phyloP scores from a whole-genome alignment of 35 echinoderm and acorn worm genomes.

The Lytechinus variegatus region DNA sequence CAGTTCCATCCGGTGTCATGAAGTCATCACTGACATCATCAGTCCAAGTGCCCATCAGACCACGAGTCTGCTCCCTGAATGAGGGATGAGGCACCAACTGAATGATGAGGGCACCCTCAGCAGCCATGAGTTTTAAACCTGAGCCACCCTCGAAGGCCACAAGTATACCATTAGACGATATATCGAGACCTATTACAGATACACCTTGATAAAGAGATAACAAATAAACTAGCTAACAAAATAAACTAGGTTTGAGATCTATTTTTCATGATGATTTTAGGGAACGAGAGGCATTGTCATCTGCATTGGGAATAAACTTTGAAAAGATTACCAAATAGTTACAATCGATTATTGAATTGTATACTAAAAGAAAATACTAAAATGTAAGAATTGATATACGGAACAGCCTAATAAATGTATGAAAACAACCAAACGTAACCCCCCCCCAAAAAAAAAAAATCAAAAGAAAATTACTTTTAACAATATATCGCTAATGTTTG shows the following conservation, averaged over 20 bases:
- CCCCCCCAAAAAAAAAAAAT: no score
- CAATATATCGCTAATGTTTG: no score
- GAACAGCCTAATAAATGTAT: no score
- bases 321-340: neutral
- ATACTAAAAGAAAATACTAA: no score
- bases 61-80: constrained; percentile 24
- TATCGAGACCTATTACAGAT: neutral
- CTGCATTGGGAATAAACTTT: neutral
- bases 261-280: neutral
- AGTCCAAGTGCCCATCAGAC: constrained; percentile 59
- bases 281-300: neutral
- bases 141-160: constrained; percentile 35
- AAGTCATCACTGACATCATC: constrained; percentile 38
- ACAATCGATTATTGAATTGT: neutral
- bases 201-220: neutral
- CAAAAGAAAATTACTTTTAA: no score
- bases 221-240: neutral
- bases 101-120: neutral
- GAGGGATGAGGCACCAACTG: constrained; percentile 2
- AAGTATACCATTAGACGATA: neutral
- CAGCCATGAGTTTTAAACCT: neutral
- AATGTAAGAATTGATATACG: neutral
- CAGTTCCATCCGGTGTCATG: constrained; percentile 33
- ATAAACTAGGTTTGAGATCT: neutral
- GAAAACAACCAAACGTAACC: no score